Evolutionary conservation across 2,888 invertebrate species (phyloP), one percentile per base, ranked within the genome.

Genomic region (Andrena bucephala): DNA sequence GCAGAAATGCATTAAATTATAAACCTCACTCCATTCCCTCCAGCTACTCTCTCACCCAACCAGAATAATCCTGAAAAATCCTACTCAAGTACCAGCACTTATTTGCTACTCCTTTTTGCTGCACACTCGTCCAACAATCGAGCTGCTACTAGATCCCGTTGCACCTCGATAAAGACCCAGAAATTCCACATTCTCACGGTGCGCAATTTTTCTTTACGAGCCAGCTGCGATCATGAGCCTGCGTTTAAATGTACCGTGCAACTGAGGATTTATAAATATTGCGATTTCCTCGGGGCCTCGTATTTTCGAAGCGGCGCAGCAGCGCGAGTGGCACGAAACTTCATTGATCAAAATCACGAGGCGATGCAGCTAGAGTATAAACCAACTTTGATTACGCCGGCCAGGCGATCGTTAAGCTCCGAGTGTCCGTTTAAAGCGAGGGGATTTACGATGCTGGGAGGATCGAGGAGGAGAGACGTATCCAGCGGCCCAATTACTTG

Each of bases 371-470:
- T 16, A 42, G 59, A 31, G 16, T 36, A 52, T 59, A 63, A 60
- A 62, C 13, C n/a, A 36, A 65, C 31, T 72, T 33, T 54, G 54
- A 59, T 33, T 68, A 27, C 24, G 59, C 62, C 68, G 59, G 29
- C 24, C 59, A 1, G 48, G 29, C 20, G 57, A 73, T 81, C 77
- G 72, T 81, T 77, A 81, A 68, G 36, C 31, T 4, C 72, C 54
- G 31, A 48, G n/a, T 29, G 50, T 36, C 60, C 69, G 59, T 13
- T 62, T 73, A 73, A 76, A 81, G 50, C 67, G 33, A 10, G 33
- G 48, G 59, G 65, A 81, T 81, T 81, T 81, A 81, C 77, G 69
- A 73, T 48, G 71, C 20, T 20, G 77, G 72, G 33, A 48, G 63
- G 29, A 48, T 48, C 63, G 54, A 54, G 20, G 27, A 3, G 33